A percentile compares a stretch with the other conserved stretches of the same genome.
These are phyloP conservation scores for Buphagus erythrorhynchus DNA, from an alignment of 2,797 vertebrate genomes.

Conservation along the genomic window DNA sequence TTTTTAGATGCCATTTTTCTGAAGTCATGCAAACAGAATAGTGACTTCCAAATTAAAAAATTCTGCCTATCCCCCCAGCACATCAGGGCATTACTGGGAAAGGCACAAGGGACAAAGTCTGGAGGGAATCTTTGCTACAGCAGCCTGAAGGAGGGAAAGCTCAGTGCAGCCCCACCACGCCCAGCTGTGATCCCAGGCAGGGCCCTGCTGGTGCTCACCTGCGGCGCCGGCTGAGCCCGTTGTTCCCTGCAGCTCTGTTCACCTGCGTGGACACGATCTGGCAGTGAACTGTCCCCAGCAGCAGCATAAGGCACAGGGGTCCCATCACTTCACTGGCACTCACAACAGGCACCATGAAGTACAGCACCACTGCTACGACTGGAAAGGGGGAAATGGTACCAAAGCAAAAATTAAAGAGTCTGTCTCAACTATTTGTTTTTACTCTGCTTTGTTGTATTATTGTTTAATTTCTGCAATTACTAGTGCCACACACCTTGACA, in stretches of 20 bases:
- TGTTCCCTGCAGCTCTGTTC: slow-evolving; percentile 76
- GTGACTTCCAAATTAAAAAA: not conserved
- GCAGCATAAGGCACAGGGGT: slow-evolving; percentile 95
- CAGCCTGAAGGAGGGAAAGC: not conserved
- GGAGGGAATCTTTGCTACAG: not conserved
- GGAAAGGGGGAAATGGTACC: not conserved
- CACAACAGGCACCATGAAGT: slow-evolving; percentile 86
- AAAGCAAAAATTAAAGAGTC: not conserved
- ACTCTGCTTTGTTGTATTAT: not conserved
- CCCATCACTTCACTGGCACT: slow-evolving; percentile 89
- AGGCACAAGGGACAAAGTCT: not conserved
- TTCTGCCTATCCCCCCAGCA: not conserved
- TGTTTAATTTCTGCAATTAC: not conserved
- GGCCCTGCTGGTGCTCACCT: slow-evolving; percentile 76
- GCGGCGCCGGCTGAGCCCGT: slow-evolving; percentile 84
- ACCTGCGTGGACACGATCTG: slow-evolving; percentile 97
- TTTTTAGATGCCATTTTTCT: not conserved
- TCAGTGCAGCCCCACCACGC: accelerated
- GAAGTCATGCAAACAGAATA: not conserved
- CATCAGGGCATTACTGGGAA: not conserved
- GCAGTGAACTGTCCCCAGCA: slow-evolving; percentile 97
- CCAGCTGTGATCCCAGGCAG: not conserved
- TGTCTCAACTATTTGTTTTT: not conserved
- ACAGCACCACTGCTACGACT: slow-evolving; percentile 88
- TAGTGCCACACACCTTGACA: not conserved